Conservation (phyloP, 2,888 invertebrate genomes). For the Pseudolycoriella hygida region DNA sequence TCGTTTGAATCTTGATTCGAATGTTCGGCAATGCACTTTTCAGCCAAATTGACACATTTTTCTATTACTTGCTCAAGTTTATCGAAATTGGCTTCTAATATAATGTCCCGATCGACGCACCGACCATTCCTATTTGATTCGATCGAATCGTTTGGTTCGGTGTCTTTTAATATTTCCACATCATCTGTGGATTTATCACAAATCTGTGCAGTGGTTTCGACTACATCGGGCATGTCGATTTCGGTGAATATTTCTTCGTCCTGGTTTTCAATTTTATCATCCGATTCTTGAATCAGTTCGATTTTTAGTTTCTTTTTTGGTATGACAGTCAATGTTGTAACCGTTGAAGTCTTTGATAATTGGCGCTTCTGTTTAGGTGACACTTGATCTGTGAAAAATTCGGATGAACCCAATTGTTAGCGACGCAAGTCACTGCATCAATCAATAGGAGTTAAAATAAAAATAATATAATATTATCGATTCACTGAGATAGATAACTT, state of each 20-base stretch:
- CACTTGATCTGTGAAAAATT: too few species aligned
- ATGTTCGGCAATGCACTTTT: not conserved
- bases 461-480: too few species aligned
- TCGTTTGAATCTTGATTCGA: slow-evolving; percentile 4
- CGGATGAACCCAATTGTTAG: too few species aligned
- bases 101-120: not conserved
- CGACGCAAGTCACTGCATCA: too few species aligned
- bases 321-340: not conserved
- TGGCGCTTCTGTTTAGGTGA: not conserved
- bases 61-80: not conserved
- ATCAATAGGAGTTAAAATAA: too few species aligned
- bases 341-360: not conserved
- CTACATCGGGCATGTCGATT: not conserved
- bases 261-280: not conserved
- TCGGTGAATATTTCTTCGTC: not conserved
- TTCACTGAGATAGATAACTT: too few species aligned
- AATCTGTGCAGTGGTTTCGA: not conserved
- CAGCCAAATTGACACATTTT: not conserved
- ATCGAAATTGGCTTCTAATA: not conserved
- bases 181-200: too few species aligned
- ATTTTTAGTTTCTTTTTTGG: not conserved
- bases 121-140: not conserved
- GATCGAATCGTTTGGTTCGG: not conserved
- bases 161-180: not conserved
- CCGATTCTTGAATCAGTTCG: not conserved